Conservation (phyloP, 2,888 invertebrate genomes). For the Torymus auratus region DNA sequence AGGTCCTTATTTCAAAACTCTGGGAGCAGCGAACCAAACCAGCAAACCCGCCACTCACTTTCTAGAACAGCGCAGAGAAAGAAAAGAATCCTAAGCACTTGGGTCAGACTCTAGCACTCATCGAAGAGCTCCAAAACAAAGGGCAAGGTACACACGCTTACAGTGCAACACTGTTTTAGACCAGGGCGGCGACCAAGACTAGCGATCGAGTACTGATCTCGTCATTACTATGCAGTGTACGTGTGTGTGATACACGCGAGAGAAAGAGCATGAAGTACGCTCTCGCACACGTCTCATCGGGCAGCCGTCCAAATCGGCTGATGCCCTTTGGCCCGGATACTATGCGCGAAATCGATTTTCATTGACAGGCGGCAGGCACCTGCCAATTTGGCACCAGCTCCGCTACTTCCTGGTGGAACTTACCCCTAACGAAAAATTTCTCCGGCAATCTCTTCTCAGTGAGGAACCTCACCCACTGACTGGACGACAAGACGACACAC, state of each 20-base stretch:
- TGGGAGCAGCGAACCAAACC: no score
- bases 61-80: no score
- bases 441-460: no score
- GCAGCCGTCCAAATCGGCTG: constrained; percentile 71
- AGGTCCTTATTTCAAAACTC: no score
- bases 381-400: constrained; percentile 38
- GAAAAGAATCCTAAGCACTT: not conserved
- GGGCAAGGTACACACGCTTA: not conserved
- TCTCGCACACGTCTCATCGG: constrained; percentile 46
- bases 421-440: no score
- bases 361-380: constrained; percentile 68
- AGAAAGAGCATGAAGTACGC: no score
- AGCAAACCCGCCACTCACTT: no score
- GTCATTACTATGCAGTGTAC: no score
- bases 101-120: not conserved
- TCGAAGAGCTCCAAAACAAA: constrained; percentile 1
- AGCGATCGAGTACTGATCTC: not conserved
- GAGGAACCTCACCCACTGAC: no score
- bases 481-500: no score
- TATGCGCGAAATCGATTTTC: constrained; percentile 70
- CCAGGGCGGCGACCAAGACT: not conserved
- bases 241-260: no score
- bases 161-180: not conserved
- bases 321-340: constrained; percentile 73
- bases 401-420: no score